Evolutionary conservation across 2,113 vertebrate genomes (phyloP), one percentile per base, ranked within the genome.

Genomic region (Poeciliopsis occidentalis): DNA sequence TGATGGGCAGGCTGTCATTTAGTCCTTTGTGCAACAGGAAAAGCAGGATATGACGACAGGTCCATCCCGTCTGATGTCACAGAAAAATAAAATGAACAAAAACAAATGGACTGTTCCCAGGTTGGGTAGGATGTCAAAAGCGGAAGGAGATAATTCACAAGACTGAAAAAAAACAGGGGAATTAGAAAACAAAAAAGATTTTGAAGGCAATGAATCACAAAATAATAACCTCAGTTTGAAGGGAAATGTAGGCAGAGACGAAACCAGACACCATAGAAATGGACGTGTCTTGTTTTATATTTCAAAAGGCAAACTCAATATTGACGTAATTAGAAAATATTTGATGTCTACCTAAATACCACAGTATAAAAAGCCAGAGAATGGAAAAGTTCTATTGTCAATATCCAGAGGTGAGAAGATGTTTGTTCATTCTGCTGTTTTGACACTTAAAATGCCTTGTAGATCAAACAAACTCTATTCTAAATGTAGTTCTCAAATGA

Each of bases 21-120:
- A 37, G 30, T 69, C 8, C 39, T 60, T 37, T 57, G 66, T 64
- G 75, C 51, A 32, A 75, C 64, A 60, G 68, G 44, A 78, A 73
- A 62, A 15, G 32, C 61, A 64, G 81, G 69, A 73, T 75, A 54
- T 67, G 64, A 81, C 1, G 19, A 67, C 26, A 64, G 4, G 32
- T 41, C 44, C 4, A 15, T 47, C 54, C 15, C 15, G 15, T 17
- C 44, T 34, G 27, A 60, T 60, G 7, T 19, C 66, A 64, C 1
- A 62, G 60, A 63, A 30, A 47, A 3, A 4, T 13, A 44, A 47
- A 47, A 47, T 6, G 66, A 6, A 66, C 60, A 29, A 13, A 37
- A 71, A 22, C 27, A 13, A 29, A 12, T 29, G 13, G 12, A 47
- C 5, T 29, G 27, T 2, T 1, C 24, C 7, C 22, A 24, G 51